These are phyloP conservation scores for Melanogrammus aeglefinus DNA, from an alignment of 2,797 vertebrate species.

Conservation along the genomic window DNA sequence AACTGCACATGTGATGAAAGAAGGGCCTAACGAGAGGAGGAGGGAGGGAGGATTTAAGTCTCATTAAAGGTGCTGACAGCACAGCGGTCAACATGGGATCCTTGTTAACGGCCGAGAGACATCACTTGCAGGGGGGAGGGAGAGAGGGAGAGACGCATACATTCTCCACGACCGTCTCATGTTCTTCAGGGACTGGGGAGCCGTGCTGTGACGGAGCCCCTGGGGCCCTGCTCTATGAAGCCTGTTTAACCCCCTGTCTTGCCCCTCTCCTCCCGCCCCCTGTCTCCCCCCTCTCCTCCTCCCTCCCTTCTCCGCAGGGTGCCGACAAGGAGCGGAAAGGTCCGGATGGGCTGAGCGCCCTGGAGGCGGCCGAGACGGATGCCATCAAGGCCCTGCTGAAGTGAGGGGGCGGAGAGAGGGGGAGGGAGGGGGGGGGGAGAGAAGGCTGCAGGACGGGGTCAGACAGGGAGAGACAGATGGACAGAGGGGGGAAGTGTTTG, in stretches of 20 bases:
- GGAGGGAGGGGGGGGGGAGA: not conserved
- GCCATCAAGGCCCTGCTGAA: constrained; percentile 73
- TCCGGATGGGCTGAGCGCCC: constrained; percentile 56
- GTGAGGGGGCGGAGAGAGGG: constrained; percentile 48
- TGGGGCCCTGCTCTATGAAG: no score
- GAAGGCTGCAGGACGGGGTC: constrained; percentile 28
- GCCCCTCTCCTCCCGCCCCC: no score
- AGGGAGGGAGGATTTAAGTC: not conserved
- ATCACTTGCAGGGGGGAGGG: not conserved
- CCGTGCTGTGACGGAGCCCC: no score
- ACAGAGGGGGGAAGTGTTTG: constrained; percentile 40
- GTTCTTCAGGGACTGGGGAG: not conserved
- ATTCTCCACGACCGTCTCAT: not conserved
- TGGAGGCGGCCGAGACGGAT: constrained; percentile 56
- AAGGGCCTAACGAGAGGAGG: not conserved
- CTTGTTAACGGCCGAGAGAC: not conserved
- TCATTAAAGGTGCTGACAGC: not conserved
- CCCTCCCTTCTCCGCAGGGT: constrained; percentile 60
- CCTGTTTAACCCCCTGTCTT: not conserved
- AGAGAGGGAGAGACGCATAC: not conserved
- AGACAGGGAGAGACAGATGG: constrained; percentile 60
- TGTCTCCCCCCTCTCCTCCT: no score
- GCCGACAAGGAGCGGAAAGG: constrained; percentile 70
- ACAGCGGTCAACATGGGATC: not conserved
- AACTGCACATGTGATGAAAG: not conserved